Base-by-base conservation (phyloP, 1,140 invertebrate species). In the Drosophila kurseongensis region DNA sequence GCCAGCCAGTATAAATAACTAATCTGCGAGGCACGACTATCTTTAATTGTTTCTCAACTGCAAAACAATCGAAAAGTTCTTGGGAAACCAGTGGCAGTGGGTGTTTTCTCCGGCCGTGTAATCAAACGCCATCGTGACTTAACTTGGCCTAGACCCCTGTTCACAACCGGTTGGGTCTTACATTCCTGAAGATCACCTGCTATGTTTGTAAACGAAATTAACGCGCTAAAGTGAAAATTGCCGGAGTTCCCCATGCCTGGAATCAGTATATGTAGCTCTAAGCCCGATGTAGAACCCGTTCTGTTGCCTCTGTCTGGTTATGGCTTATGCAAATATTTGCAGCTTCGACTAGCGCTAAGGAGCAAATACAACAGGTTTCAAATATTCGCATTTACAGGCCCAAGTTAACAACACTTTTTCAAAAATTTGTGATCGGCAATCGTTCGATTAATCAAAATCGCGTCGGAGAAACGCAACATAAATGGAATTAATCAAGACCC, bases 121-220 rank as follows among this genome's bases (percentile, higher is more conserved):
- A 55, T 29, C 67, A 38, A 32, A 18, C n/a, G 47, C 55, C 68
- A 73, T 58, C 73, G 73, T 76, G 73, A 76, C 73, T 76, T 76
- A 58, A 74, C 72, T 36, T 63, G 60, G 69, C 67, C 67, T 72
- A 55, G 69, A 59, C 71, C 42, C 12, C 48, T 5, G 45, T 6
- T 10, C 42, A 40, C 65, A 89, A 83, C 83, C 84, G 60, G 83
- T 86, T 86, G 54, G 61, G 36, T 76, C 55, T 58, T 55, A 75
- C 61, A 76, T 76, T 76, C 73, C 74, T 50, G 61, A 67, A 76
- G 73, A 76, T 76, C 59, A 73, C 63, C 51, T 36, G 45, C 45
- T 32, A 32, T 88, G 76, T 88, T 89, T 89, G 85, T 89, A 65
- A 77, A 66, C 63, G 45, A 77, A 88, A 88, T 88, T 89, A 88